phyloP scores from a whole-genome alignment of 1,140 invertebrate genomes.

The Samia ricini region DNA sequence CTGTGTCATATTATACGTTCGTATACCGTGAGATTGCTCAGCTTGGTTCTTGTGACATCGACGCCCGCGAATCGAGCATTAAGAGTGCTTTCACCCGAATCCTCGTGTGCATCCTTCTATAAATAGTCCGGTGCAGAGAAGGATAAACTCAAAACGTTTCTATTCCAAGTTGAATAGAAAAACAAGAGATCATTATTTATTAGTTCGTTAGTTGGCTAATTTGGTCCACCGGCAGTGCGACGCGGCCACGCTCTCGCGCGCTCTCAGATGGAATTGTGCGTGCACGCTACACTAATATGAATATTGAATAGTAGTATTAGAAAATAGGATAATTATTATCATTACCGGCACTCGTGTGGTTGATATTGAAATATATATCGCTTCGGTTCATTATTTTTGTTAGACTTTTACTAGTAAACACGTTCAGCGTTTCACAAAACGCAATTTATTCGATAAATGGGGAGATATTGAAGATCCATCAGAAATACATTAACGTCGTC shows the following conservation, averaged over 20 bases:
- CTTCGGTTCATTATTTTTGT: background rate
- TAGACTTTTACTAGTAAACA: background rate
- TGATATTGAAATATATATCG: background rate
- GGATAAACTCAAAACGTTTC: constrained; percentile 60
- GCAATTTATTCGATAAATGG: constrained; percentile 59
- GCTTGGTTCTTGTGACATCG: constrained; percentile 39
- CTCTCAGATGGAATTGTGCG: constrained; percentile 61
- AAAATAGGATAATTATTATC: constrained; percentile 6
- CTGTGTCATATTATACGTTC: constrained; percentile 42
- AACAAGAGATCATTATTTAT: constrained; percentile 77
- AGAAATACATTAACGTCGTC: constrained; percentile 70
- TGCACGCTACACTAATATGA: constrained; percentile 40
- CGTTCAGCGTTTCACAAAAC: constrained; percentile 21
- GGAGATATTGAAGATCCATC: constrained; percentile 67
- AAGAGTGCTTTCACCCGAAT: constrained; percentile 74
- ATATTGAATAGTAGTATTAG: constrained; percentile 39
- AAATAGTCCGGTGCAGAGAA: constrained; percentile 59
- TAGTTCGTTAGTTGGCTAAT: constrained; percentile 75
- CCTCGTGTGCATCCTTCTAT: constrained; percentile 66
- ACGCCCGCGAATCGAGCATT: constrained; percentile 59
- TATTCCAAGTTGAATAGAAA: constrained; percentile 72
- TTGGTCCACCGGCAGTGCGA: constrained; percentile 66
- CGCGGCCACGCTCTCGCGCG: constrained; percentile 62
- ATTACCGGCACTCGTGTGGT: background rate
- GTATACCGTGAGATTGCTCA: constrained; percentile 8